These are phyloP conservation scores for Phymanthus crucifer DNA, from an alignment of 92 coral and sea anemone species.

Conservation along the genomic window DNA sequence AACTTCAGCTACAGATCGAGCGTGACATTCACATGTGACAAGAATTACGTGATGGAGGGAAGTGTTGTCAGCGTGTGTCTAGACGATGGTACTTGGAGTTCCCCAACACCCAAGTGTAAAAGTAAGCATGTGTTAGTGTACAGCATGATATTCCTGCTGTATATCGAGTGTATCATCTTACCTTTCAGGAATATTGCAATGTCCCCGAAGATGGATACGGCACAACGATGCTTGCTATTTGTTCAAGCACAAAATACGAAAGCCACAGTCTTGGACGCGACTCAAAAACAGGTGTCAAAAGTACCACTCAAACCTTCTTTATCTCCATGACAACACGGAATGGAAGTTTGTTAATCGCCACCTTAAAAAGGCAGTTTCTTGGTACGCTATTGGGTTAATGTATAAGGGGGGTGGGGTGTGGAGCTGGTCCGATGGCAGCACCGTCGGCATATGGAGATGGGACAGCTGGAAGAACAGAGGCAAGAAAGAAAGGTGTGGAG, in stretches of 20 bases:
- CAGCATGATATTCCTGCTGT: background rate
- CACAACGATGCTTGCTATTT: constrained; percentile 31
- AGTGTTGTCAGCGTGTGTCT: constrained; percentile 52
- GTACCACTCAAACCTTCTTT: constrained; percentile 17
- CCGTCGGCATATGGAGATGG: constrained; percentile 6
- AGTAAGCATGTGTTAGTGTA: constrained; percentile 34
- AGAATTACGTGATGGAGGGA: constrained; percentile 54
- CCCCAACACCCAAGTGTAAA: constrained; percentile 51
- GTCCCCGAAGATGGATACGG: constrained; percentile 26
- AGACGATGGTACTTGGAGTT: constrained; percentile 69
- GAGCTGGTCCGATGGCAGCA: constrained; percentile 36
- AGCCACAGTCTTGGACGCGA: constrained; percentile 30
- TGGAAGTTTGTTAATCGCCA: constrained; percentile 35
- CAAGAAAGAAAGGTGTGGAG: constrained; percentile 16
- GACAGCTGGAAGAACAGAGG: background rate
- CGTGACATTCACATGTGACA: constrained; percentile 47
- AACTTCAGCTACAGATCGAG: constrained; percentile 42
- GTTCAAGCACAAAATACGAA: constrained; percentile 34
- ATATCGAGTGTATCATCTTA: background rate
- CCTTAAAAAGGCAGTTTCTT: constrained; percentile 18
- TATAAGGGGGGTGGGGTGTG: constrained; percentile 14
- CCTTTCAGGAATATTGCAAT: constrained; percentile 7
- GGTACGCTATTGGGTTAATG: constrained; percentile 29
- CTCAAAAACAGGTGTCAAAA: constrained; percentile 19
- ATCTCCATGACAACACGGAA: constrained; percentile 29